Base-by-base conservation (phyloP, 2,113 vertebrate genomes). In the Gavialis gangeticus region DNA sequence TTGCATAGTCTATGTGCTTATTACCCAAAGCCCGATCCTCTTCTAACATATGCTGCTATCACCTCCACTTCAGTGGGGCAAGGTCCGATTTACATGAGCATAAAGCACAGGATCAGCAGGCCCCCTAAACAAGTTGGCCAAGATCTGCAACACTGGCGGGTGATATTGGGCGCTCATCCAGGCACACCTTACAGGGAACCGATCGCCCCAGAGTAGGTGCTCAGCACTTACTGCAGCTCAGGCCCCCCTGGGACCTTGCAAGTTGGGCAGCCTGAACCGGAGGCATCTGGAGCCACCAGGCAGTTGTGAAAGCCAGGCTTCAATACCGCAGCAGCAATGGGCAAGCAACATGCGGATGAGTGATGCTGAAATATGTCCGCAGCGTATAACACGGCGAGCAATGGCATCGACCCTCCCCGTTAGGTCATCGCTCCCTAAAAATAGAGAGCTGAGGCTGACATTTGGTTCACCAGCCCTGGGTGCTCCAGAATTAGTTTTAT, bases 401-500 rank as follows among this genome's bases (percentile, higher is more conserved):
- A 24, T 34, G 54, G 56, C 13, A 86, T 13, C 12, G 89, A 57
- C 34, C 58, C 17, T 4, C 63, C 34, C 25, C 18, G 3, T 2
- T 2, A 46, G 27, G 1, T 75, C 3, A n/a, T 76, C 1, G 0
- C 27, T 54, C 21, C 17, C 25, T 0, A 0, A 5, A 0, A 46
- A 25, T 1, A 0, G 55, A 79, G 78, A 24, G 2, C 0, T 0
- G 5, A 16, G 79, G 62, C 57, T 64, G 2, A 21, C 0, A 0
- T 67, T 66, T 16, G 67, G 73, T 75, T 83, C 63, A 24, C 37
- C 79, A 78, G 79, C 0, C 0, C 55, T 0, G 1, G 63, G 19
- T 62, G 3, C 75, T 83, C 1, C 1, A 76, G 60, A 83, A 59
- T 55, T 62, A 80, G 57, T 24, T 28, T 75, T 15, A 0, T 3